Conservation (phyloP, 2,113 vertebrate genomes). For the Nerophis lumbriciformis region DNA sequence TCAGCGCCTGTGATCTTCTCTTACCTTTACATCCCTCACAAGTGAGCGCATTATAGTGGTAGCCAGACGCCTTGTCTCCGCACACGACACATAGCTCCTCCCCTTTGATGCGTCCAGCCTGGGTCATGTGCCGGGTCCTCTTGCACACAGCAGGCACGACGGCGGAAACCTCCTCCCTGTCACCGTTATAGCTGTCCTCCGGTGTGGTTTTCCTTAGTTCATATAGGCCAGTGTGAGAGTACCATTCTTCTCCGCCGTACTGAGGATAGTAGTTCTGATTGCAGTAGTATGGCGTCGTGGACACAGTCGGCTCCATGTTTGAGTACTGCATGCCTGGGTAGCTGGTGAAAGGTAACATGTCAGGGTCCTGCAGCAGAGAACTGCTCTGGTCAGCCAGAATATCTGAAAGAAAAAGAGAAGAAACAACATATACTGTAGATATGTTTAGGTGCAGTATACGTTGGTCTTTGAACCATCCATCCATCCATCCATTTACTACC, state of each 20-base stretch:
- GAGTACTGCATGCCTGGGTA: conserved; percentile 81
- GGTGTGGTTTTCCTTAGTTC: conserved; percentile 83
- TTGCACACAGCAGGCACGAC: conserved; percentile 72
- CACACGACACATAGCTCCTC: conserved; percentile 97
- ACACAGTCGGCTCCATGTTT: conserved; percentile 78
- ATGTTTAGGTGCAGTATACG: too few relatives aligned
- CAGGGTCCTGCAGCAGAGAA: conserved; percentile 80
- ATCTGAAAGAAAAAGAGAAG: conserved; percentile 64
- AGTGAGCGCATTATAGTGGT: conserved; percentile 96
- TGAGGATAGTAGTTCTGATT: conserved; percentile 82
- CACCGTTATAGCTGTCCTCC: conserved; percentile 76
- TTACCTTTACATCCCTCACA: conserved; percentile 99
- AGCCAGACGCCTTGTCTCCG: conserved; percentile 95
- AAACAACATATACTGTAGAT: background rate
- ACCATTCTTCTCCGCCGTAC: conserved; percentile 89
- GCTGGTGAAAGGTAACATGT: conserved; percentile 77
- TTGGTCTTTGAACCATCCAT: too few relatives aligned
- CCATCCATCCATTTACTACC: too few relatives aligned
- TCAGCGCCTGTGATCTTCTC: background rate
- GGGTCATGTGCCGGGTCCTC: conserved; percentile 75
- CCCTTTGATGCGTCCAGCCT: conserved; percentile 81
- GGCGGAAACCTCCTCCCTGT: conserved; percentile 71
- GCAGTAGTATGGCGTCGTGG: conserved; percentile 82
- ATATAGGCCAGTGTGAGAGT: conserved; percentile 77
- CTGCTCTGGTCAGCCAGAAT: conserved; percentile 82